Conservation (phyloP, 2,797 vertebrate species). For the Aldrovandia affinis region DNA sequence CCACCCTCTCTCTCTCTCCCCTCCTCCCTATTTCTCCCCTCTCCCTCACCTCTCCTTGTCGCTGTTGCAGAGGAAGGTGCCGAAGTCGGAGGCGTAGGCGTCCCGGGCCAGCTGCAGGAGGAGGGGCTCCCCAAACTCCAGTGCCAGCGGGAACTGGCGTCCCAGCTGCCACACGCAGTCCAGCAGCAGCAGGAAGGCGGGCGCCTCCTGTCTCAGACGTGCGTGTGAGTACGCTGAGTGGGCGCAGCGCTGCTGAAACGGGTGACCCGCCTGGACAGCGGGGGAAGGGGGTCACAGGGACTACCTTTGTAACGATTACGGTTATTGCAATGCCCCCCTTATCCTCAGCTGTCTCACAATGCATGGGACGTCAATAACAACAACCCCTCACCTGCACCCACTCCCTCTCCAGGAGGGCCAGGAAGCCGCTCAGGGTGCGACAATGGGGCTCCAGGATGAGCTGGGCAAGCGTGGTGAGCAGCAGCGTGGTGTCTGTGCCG, state of each 20-base stretch:
- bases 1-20: no score
- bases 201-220: conserved; percentile 81
- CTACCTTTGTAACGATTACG: background rate
- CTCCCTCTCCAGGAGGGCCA: conserved; percentile 83
- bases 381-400: conserved; percentile 80
- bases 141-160: conserved; percentile 82
- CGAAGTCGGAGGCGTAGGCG: conserved; percentile 80
- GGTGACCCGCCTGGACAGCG: conserved; percentile 79
- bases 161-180: conserved; percentile 89
- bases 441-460: conserved; percentile 84
- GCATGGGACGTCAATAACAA: background rate
- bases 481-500: conserved; percentile 80
- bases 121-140: conserved; percentile 82
- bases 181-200: conserved; percentile 85
- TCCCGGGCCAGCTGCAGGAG: conserved; percentile 81
- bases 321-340: no score
- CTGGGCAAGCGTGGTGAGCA: conserved; percentile 85
- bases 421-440: conserved; percentile 80
- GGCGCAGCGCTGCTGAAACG: conserved; percentile 82
- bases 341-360: no score
- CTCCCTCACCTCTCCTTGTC: conserved; percentile 79
- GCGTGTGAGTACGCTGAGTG: conserved; percentile 78
- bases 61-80: conserved; percentile 87
- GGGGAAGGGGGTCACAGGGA: background rate
- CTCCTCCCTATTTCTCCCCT: background rate